These are phyloP conservation scores for Brienomyrus brachyistius DNA, from an alignment of 2,113 vertebrate species.

Conservation along the genomic window DNA sequence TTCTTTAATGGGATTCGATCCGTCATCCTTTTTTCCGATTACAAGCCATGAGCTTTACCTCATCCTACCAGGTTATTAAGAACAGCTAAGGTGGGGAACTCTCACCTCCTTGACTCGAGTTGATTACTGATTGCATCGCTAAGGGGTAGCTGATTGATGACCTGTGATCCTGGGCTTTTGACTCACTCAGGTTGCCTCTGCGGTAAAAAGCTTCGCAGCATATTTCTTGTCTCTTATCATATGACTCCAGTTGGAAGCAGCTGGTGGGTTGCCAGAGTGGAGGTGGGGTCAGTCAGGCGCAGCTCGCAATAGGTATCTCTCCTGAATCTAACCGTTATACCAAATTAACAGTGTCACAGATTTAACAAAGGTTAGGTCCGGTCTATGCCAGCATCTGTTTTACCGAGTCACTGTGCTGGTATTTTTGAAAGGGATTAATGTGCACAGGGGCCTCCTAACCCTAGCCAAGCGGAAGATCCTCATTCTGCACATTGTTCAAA, in stretches of 20 bases:
- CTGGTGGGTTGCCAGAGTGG: slow-evolving; percentile 19
- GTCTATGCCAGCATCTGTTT: background rate
- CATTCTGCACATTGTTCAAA: background rate
- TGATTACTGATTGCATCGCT: slow-evolving; percentile 36
- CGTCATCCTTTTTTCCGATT: background rate
- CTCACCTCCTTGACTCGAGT: background rate
- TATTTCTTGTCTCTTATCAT: slow-evolving; percentile 28
- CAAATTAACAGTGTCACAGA: slow-evolving; percentile 5
- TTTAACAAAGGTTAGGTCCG: slow-evolving; percentile 4
- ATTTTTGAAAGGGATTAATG: background rate
- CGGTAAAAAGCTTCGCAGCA: slow-evolving; percentile 10
- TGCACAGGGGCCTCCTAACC: background rate
- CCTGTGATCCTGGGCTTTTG: slow-evolving; percentile 31
- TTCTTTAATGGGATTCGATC: background rate
- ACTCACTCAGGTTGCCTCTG: slow-evolving; percentile 29
- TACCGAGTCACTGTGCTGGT: background rate
- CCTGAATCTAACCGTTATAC: slow-evolving; percentile 21
- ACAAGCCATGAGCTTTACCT: background rate
- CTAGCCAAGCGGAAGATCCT: background rate
- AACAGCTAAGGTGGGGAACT: background rate
- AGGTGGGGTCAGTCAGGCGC: background rate
- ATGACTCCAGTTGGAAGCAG: slow-evolving; percentile 20
- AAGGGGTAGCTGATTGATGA: slow-evolving; percentile 36
- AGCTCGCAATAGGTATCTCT: slow-evolving; percentile 20
- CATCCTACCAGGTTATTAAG: background rate